Evolutionary conservation across 2,888 invertebrate genomes (phyloP).

Genomic region (Clusia tigrina): DNA sequence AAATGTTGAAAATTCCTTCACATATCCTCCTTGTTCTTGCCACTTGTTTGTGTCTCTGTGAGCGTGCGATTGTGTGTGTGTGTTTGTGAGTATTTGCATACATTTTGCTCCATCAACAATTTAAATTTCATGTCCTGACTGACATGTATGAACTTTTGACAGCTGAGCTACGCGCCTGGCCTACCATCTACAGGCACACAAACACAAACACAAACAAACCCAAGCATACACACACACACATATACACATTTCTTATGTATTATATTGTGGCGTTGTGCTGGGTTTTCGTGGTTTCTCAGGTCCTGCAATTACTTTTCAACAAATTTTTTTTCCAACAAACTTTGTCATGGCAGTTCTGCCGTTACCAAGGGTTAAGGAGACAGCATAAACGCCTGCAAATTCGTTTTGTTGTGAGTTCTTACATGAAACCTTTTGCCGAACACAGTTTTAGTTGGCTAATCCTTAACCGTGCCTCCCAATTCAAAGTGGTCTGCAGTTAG

Average conservation of each 20-base stretch:
- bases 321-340: background rate
- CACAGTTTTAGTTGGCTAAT: no score
- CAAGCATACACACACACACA: background rate
- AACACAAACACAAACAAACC: no score
- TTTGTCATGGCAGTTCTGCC: no score
- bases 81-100: background rate
- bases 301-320: background rate
- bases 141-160: conserved; percentile 30
- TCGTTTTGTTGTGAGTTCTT: background rate
- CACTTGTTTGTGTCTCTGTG: no score
- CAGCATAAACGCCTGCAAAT: no score
- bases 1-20: background rate
- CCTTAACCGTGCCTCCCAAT: background rate
- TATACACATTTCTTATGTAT: background rate
- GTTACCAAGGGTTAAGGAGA: no score
- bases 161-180: conserved; percentile 19
- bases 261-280: background rate
- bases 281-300: conserved; percentile 14
- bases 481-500: background rate
- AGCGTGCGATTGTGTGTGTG: background rate
- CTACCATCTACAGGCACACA: no score
- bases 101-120: conserved; percentile 25
- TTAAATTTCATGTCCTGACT: no score
- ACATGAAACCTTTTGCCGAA: no score
- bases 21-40: background rate